A percentile compares a stretch with the other conserved stretches of the same genome.
Conservation (phyloP, 2,113 vertebrate genomes). For the Atractosteus spatula region DNA sequence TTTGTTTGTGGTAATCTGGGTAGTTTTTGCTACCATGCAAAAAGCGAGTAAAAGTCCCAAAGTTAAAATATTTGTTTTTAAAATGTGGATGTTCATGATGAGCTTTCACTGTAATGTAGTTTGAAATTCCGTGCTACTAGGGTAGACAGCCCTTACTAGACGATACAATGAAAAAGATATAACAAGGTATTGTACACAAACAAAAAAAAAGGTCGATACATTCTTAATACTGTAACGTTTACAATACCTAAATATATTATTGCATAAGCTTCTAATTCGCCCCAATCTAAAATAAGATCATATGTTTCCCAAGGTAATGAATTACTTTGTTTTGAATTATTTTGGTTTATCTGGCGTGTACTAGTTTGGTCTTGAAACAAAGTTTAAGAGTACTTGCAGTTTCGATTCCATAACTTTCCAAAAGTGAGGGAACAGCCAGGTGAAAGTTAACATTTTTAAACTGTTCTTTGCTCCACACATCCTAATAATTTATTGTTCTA, state of each 20-base stretch:
- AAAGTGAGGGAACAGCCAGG: no score
- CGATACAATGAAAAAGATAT: not conserved
- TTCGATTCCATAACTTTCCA: not conserved
- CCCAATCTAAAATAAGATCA: no score
- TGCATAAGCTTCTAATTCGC: not conserved
- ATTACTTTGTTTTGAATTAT: not conserved
- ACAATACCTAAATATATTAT: not conserved
- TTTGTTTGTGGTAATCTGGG: not conserved
- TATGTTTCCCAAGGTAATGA: no score
- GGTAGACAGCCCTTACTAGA: slow-evolving; percentile 17
- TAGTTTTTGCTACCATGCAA: slow-evolving; percentile 14
- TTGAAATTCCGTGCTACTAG: slow-evolving; percentile 38
- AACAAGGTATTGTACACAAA: not conserved
- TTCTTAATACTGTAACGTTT: no score
- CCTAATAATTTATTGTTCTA: no score
- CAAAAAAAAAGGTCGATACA: not conserved
- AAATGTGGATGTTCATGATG: not conserved
- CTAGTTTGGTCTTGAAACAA: slow-evolving; percentile 16
- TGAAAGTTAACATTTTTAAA: no score
- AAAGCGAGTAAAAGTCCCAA: slow-evolving; percentile 4
- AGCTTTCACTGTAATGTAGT: not conserved
- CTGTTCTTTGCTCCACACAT: no score
- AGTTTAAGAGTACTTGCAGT: not conserved
- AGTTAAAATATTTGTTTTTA: not conserved
- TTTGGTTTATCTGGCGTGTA: not conserved